These are phyloP conservation scores for Drosophila virilis DNA, from an alignment of 1,140 invertebrate species.

Conservation along the genomic window DNA sequence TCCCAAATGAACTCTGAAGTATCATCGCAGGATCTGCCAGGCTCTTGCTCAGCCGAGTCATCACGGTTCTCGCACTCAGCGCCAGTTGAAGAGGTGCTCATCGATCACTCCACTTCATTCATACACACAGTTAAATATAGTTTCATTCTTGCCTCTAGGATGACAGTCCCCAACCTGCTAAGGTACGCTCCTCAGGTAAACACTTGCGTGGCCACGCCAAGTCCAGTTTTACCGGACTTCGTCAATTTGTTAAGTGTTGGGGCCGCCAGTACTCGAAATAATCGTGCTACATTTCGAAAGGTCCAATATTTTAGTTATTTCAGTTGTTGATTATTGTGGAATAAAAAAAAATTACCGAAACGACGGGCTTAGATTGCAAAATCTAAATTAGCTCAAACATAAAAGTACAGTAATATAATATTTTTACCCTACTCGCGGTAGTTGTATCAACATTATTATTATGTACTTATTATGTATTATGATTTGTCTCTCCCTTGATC, in stretches of 20 bases:
- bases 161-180: neutral
- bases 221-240: neutral
- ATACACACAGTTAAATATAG: neutral
- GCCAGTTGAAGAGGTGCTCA: neutral
- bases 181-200: neutral
- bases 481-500: no score
- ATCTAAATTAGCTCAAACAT: neutral
- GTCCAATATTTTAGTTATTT: neutral
- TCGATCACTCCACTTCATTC: neutral
- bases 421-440: no score
- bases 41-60: neutral
- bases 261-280: neutral
- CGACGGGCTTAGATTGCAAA: neutral
- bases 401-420: neutral
- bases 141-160: neutral
- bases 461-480: no score
- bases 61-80: neutral
- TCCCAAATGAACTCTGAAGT: neutral
- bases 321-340: neutral
- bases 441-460: no score
- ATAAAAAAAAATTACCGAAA: neutral
- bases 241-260: constrained; percentile 5
- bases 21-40: neutral
- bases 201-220: neutral
- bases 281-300: neutral